Percentiles rank a stretch among this genome's conserved stretches.
Evolutionary conservation across 2,797 vertebrate species (phyloP).

Genomic region (Myotis planiceps): DNA sequence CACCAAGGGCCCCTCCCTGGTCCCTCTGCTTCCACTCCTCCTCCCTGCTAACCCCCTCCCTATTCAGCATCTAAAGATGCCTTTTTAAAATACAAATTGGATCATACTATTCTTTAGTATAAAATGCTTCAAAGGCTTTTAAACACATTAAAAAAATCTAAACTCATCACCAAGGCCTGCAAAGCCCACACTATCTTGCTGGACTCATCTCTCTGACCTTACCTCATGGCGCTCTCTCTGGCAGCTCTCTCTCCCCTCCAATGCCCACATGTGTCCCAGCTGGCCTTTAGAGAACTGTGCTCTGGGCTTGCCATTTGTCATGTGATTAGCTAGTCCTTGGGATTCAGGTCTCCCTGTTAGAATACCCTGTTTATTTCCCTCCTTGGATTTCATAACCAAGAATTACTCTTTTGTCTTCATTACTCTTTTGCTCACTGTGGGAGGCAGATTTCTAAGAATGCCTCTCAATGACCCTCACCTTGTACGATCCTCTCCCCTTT

Average conservation of each 20-base stretch:
- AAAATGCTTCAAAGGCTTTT: background rate
- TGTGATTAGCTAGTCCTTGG: background rate
- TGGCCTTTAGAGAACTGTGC: background rate
- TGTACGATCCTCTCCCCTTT: background rate
- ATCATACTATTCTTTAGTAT: background rate
- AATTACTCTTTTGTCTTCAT: background rate
- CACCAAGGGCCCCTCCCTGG: background rate
- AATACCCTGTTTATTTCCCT: background rate
- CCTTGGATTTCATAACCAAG: background rate
- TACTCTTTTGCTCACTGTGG: background rate
- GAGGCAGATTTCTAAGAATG: background rate
- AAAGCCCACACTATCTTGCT: background rate
- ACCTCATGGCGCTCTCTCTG: rapidly evolving
- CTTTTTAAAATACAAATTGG: background rate
- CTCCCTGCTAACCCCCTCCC: background rate
- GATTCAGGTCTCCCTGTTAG: background rate
- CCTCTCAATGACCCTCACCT: background rate
- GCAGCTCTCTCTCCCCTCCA: background rate
- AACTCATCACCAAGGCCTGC: background rate
- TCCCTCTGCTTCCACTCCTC: background rate
- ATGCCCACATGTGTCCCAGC: background rate
- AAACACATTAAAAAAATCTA: background rate
- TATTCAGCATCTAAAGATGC: background rate
- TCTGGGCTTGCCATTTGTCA: background rate
- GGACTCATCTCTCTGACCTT: background rate